These are phyloP conservation scores for Muscicapa adusta DNA, from an alignment of 2,113 vertebrate genomes.

Conservation along the genomic window DNA sequence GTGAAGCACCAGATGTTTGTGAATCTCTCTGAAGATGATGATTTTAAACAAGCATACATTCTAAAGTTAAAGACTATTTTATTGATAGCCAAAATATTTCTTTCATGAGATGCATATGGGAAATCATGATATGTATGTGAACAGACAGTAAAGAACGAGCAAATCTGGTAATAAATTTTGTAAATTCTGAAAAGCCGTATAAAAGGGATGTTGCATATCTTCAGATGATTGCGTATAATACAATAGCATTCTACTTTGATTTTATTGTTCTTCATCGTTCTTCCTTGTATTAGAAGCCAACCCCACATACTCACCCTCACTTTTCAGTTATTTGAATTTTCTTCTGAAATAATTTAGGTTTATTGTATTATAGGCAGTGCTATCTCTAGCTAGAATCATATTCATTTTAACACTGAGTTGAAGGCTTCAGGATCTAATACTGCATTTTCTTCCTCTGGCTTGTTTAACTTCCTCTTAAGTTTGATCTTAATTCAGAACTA, in stretches of 20 bases:
- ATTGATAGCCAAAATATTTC: neutral
- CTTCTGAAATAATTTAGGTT: neutral
- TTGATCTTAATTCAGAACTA: neutral
- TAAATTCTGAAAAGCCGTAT: neutral
- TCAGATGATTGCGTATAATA: neutral
- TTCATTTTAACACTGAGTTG: neutral
- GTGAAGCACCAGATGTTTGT: neutral
- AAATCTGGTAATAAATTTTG: neutral
- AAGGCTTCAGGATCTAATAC: neutral
- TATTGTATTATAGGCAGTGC: neutral
- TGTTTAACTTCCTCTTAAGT: neutral
- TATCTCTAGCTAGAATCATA: neutral
- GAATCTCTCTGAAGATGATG: neutral
- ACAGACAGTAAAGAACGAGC: neutral
- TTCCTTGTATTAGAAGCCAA: neutral
- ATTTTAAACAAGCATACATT: neutral
- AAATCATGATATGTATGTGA: neutral
- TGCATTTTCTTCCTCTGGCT: neutral
- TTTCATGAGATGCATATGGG: neutral
- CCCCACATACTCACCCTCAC: neutral
- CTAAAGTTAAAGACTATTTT: neutral
- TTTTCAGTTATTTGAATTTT: neutral
- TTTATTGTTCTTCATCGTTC: neutral
- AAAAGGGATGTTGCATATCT: accelerated
- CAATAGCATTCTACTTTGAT: neutral